These are phyloP conservation scores for Arctopsyche grandis DNA, from an alignment of 1,140 invertebrate genomes.

Conservation along the genomic window DNA sequence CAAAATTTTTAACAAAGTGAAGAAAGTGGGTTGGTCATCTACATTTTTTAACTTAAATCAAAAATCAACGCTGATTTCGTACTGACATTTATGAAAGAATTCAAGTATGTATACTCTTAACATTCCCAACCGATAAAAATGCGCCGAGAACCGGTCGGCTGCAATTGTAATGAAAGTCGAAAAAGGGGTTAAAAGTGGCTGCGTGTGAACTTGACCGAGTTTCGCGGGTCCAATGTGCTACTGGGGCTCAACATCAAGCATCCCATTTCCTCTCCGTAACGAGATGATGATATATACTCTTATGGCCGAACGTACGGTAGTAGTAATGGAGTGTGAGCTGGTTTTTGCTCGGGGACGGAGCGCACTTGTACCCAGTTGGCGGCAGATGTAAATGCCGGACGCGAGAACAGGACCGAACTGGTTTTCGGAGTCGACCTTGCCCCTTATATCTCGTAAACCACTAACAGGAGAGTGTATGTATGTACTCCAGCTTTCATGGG, in stretches of 20 bases:
- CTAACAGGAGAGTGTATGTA: too few relatives aligned
- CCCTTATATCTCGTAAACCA: not conserved
- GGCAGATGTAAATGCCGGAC: not conserved
- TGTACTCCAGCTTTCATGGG: too few relatives aligned
- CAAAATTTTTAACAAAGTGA: too few relatives aligned
- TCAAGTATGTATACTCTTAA: too few relatives aligned
- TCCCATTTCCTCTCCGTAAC: not conserved
- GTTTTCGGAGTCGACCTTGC: not conserved
- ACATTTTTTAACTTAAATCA: too few relatives aligned
- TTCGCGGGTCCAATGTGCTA: not conserved
- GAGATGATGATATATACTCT: too few relatives aligned
- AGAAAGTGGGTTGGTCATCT: too few relatives aligned
- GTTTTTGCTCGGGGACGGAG: not conserved
- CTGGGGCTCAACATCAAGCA: not conserved
- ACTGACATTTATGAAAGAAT: too few relatives aligned
- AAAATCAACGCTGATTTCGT: not conserved
- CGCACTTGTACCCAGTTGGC: not conserved
- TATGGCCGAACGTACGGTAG: not conserved
- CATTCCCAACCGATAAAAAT: conserved; percentile 17
- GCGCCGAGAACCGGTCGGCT: not conserved
- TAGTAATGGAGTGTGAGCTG: too few relatives aligned
- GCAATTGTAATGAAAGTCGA: not conserved
- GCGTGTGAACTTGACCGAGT: conserved; percentile 27
- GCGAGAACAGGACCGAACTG: not conserved
- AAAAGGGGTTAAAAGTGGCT: too few relatives aligned